Conservation (phyloP, 2,113 vertebrate species). For the Festucalex cinctus region DNA sequence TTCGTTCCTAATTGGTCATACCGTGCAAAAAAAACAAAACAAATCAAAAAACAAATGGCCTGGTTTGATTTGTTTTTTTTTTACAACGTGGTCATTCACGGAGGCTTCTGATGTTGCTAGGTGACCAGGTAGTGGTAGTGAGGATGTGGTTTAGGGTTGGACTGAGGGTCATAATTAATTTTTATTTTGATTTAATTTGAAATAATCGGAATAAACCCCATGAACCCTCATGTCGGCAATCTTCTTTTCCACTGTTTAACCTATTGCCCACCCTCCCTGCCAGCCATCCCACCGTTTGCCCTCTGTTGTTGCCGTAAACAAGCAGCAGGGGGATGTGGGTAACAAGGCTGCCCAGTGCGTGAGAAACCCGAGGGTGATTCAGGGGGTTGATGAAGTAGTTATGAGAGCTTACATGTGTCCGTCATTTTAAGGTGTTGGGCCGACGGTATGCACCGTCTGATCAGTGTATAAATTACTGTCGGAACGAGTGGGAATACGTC, state of each 20-base stretch:
- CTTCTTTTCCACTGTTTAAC: conserved; percentile 43
- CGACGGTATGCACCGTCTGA: too few relatives aligned
- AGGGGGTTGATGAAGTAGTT: too few relatives aligned
- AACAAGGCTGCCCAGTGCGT: conserved; percentile 55
- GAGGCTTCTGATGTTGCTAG: not conserved
- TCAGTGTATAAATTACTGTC: too few relatives aligned
- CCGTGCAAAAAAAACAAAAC: too few relatives aligned
- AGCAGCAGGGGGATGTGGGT: conserved; percentile 71
- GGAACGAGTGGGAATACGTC: too few relatives aligned
- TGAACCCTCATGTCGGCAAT: not conserved
- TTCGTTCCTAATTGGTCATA: too few relatives aligned
- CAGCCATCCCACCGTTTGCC: conserved; percentile 50
- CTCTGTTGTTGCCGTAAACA: conserved; percentile 69
- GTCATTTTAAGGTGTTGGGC: too few relatives aligned
- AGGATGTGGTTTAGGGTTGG: not conserved
- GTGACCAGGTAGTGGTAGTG: not conserved
- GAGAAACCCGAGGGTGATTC: conserved; percentile 56
- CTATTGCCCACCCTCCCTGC: conserved; percentile 45
- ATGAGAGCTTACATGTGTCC: too few relatives aligned
- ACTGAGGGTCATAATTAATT: not conserved
- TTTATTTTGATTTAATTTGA: not conserved
- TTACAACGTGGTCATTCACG: not conserved
- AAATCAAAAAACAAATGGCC: too few relatives aligned
- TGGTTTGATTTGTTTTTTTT: not conserved
- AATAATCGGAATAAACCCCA: not conserved